A percentile compares a stretch with the other conserved stretches of the same genome.
phyloP scores from a whole-genome alignment of 2,888 invertebrate species.

The Drosophila peninsularis region DNA sequence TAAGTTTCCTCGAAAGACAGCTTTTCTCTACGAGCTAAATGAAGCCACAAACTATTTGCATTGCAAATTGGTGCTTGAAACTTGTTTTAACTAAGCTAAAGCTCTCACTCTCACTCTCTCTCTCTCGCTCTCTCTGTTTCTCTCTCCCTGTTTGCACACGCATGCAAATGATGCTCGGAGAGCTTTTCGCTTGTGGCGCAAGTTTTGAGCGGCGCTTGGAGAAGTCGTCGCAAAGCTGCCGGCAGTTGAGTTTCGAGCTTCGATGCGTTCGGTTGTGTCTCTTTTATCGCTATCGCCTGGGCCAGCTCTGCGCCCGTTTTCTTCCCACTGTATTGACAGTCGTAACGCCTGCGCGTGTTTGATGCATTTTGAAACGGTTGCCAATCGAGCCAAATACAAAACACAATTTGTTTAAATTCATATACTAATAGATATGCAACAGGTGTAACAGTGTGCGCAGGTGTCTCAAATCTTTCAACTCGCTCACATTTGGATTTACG shows the following conservation, averaged over 20 bases:
- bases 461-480: slow-evolving; percentile 14
- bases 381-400: slow-evolving; percentile 1
- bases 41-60: slow-evolving; percentile 3
- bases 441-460: slow-evolving; percentile 25
- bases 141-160: not conserved
- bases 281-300: slow-evolving; percentile 32
- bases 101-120: not conserved
- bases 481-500: slow-evolving; percentile 28
- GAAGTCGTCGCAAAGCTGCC: slow-evolving; percentile 12
- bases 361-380: slow-evolving; percentile 14
- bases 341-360: slow-evolving; percentile 68
- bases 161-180: slow-evolving; percentile 36
- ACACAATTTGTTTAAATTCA: slow-evolving; percentile 4
- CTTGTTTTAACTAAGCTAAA: slow-evolving; percentile 6
- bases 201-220: slow-evolving; percentile 50
- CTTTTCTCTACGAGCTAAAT: slow-evolving; percentile 1
- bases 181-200: slow-evolving; percentile 22
- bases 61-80: slow-evolving; percentile 21
- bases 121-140: not conserved
- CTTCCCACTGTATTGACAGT: slow-evolving; percentile 29
- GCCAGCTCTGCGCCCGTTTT: slow-evolving; percentile 18
- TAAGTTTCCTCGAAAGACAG: not conserved
- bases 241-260: slow-evolving; percentile 79
- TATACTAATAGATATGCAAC: slow-evolving; percentile 23
- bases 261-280: slow-evolving; percentile 76